Conservation (phyloP, 2,888 invertebrate species). For the Melolontha melolontha region DNA sequence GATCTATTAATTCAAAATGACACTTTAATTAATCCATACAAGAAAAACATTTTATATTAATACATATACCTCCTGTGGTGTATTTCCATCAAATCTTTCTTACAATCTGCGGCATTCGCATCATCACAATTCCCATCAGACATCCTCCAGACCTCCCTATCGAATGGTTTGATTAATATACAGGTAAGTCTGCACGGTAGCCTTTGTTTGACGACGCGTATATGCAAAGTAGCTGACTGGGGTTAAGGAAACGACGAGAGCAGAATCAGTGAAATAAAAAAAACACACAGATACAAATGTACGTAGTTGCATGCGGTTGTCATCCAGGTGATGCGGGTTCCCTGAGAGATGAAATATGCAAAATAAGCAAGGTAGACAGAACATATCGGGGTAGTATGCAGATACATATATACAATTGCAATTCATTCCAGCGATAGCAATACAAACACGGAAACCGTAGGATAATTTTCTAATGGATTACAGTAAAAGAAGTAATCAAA, state of each 20-base stretch:
- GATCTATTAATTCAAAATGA: conserved; percentile 11
- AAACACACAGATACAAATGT: conserved; percentile 18
- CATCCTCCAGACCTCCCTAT: conserved; percentile 41
- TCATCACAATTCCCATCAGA: conserved; percentile 36
- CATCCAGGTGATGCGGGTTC: conserved; percentile 52
- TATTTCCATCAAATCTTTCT: conserved; percentile 31
- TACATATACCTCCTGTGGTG: conserved; percentile 26
- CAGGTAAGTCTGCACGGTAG: conserved; percentile 45
- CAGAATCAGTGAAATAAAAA: conserved; percentile 49
- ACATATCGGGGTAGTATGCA: conserved; percentile 16
- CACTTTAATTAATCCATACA: conserved; percentile 10
- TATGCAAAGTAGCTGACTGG: conserved; percentile 49
- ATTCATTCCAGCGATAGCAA: conserved; percentile 20
- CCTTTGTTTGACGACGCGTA: conserved; percentile 47
- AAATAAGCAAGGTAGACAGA: conserved; percentile 41
- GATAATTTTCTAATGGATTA: conserved; percentile 36
- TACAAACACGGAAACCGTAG: neutral
- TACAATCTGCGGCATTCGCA: conserved; percentile 24
- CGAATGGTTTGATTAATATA: conserved; percentile 49
- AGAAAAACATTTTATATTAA: too few relatives aligned
- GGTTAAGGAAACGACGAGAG: conserved; percentile 44
- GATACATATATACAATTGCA: conserved; percentile 2
- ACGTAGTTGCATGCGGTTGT: conserved; percentile 43
- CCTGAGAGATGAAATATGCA: conserved; percentile 51
- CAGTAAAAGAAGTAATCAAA: conserved; percentile 23